These are phyloP conservation scores for Mellilla xanthometata DNA, from an alignment of 2,888 invertebrate genomes.

Conservation along the genomic window DNA sequence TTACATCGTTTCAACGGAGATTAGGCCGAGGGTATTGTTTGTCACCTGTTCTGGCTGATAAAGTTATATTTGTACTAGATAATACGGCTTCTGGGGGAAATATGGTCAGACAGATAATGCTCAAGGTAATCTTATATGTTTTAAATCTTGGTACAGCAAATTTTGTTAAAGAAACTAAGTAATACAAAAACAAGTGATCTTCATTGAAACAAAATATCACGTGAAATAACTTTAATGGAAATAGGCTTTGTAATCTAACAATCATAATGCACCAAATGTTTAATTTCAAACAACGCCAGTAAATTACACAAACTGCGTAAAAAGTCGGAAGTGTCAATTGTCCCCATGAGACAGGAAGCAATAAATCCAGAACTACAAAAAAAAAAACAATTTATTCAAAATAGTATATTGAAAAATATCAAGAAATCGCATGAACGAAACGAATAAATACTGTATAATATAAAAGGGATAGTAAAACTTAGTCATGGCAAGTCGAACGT, in stretches of 20 bases:
- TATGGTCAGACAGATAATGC: slow-evolving; percentile 24
- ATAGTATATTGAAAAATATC: slow-evolving; percentile 10
- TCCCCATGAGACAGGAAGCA: slow-evolving; percentile 15
- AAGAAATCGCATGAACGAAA: slow-evolving; percentile 26
- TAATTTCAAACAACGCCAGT: slow-evolving; percentile 2
- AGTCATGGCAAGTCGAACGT: slow-evolving; percentile 41
- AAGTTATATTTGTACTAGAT: slow-evolving; percentile 68
- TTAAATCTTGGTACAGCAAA: background rate
- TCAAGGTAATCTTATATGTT: slow-evolving; percentile 1
- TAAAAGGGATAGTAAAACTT: slow-evolving; percentile 39
- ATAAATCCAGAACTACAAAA: slow-evolving; percentile 16
- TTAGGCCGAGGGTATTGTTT: slow-evolving; percentile 66
- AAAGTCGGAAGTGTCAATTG: slow-evolving; percentile 18
- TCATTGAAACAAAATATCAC: too few species aligned
- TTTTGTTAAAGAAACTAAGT: too few species aligned
- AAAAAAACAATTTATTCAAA: slow-evolving; percentile 17
- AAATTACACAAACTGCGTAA: slow-evolving; percentile 5
- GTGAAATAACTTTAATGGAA: too few species aligned
- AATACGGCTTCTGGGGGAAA: slow-evolving; percentile 47
- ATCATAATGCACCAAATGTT: too few species aligned
- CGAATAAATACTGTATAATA: slow-evolving; percentile 33
- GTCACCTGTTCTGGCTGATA: slow-evolving; percentile 69
- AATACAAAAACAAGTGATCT: too few species aligned
- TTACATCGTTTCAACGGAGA: slow-evolving; percentile 69
- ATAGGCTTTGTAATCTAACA: too few species aligned